Evolutionary conservation across 2,113 vertebrate genomes (phyloP), one percentile per base, ranked within the genome.

Genomic region (Silurus meridionalis): DNA sequence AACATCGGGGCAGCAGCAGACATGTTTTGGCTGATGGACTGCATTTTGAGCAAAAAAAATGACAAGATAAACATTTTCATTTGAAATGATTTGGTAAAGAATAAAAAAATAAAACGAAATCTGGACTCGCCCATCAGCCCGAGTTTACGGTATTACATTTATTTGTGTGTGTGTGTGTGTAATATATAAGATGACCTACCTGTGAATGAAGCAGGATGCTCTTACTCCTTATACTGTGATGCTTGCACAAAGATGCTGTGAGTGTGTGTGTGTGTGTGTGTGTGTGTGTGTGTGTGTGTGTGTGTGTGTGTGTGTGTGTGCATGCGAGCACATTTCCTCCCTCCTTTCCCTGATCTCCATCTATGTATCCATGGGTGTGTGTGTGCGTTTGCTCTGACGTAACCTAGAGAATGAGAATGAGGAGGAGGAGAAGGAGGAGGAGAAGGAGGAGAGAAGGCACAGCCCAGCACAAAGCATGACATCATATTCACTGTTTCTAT

Each of bases 401-500:
- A 80, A 86, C 81, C 37, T 55, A 75, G 53, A 11, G 17, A 80
- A 60, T 60, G 8, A 71, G 8, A 6, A 67, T 60, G 37, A 87
- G 87, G 64, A 37, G 83, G 85, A 85, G 89, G 85, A 85, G 89
- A 88, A 37, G 37, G 37, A 37, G 8, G 10, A 67, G 71, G 37
- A 86, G 87, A 58, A 37, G 83, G 85, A 85, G 89, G 85, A 85
- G 89, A 88, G 90, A 91, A 89, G 88, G 94, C 90, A 93, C 94
- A 88, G 85, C 89, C 94, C 89, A 92, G 94, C 91, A 95, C 94
- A 91, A 88, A 89, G 81, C 53, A 90, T 95, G 94, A 95, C 93
- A 94, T 95, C 95, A 95, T 91, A 2, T 11, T 69, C 89, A 83
- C 71, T 84, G 78, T 77, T 28, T 5, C 71, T 4, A 28, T 86